Percentiles rank a stretch among this genome's conserved stretches.
phyloP scores from a whole-genome alignment of 2,797 vertebrate species.

The Epinephelus malabaricus region DNA sequence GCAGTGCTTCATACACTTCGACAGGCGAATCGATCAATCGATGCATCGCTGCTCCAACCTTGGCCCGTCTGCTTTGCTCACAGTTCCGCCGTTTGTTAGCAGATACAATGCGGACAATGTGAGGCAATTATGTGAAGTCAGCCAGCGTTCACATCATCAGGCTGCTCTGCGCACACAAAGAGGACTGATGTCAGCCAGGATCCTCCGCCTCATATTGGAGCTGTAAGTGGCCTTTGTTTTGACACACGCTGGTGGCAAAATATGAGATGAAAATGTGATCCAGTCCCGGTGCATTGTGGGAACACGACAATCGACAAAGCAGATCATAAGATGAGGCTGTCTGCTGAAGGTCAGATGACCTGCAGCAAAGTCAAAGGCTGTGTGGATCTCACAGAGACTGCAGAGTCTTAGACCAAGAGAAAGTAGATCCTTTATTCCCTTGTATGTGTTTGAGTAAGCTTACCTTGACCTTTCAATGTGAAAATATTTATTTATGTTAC shows the following conservation, averaged over 20 bases:
- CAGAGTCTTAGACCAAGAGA: background rate
- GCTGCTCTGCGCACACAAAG: slow-evolving; percentile 35
- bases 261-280: slow-evolving; percentile 27
- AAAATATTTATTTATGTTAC: too few species aligned
- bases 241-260: slow-evolving; percentile 19
- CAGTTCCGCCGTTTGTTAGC: slow-evolving; percentile 28
- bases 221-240: slow-evolving; percentile 58
- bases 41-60: slow-evolving; percentile 35
- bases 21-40: slow-evolving; percentile 39
- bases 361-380: slow-evolving; percentile 13
- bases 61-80: slow-evolving; percentile 5
- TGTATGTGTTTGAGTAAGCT: background rate
- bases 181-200: slow-evolving; percentile 23
- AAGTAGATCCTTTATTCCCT: background rate
- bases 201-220: slow-evolving; percentile 30
- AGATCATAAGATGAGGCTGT: slow-evolving; percentile 3
- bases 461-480: too few species aligned
- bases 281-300: slow-evolving; percentile 48
- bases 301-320: slow-evolving; percentile 9
- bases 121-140: slow-evolving; percentile 55
- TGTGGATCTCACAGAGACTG: background rate
- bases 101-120: slow-evolving; percentile 44
- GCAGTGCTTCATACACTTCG: slow-evolving; percentile 1
- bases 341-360: slow-evolving; percentile 32
- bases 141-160: slow-evolving; percentile 46